phyloP scores from a whole-genome alignment of 2,888 invertebrate genomes.

The Latrodectus elegans region DNA sequence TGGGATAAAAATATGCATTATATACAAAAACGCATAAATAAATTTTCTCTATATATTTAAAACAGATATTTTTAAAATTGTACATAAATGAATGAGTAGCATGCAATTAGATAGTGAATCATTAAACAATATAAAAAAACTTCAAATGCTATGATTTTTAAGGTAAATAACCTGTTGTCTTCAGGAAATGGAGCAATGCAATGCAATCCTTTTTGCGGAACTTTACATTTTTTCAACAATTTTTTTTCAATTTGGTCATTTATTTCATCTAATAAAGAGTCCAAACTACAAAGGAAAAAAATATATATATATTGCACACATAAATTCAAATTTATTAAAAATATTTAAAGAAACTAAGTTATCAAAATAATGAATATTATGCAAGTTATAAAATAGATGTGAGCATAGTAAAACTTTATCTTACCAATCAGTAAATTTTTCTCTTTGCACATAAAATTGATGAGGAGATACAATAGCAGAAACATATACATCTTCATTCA shows the following conservation, averaged over 20 bases:
- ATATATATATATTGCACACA: too few relatives aligned
- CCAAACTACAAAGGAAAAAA: not conserved
- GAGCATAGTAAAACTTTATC: not conserved
- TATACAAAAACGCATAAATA: too few relatives aligned
- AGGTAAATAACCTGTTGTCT: slow-evolving; percentile 78
- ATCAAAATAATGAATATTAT: too few relatives aligned
- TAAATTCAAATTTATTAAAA: too few relatives aligned
- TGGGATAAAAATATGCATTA: too few relatives aligned
- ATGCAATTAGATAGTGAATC: too few relatives aligned
- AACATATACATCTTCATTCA: slow-evolving; percentile 76
- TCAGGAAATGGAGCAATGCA: slow-evolving; percentile 72
- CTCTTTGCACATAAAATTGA: slow-evolving; percentile 77
- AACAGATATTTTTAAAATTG: too few relatives aligned
- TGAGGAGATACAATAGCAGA: slow-evolving; percentile 77
- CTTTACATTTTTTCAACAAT: slow-evolving; percentile 23
- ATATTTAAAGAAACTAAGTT: too few relatives aligned
- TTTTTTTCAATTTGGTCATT: slow-evolving; percentile 8
- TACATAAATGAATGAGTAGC: too few relatives aligned
- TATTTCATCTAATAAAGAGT: slow-evolving; percentile 39
- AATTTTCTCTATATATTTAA: too few relatives aligned
- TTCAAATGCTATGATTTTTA: too few relatives aligned
- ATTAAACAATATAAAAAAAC: too few relatives aligned
- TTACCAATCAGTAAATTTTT: slow-evolving; percentile 57
- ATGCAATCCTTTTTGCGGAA: slow-evolving; percentile 35
- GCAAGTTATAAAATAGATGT: not conserved